Percentiles rank a stretch among this genome's conserved stretches.
Evolutionary conservation across 2,797 vertebrate genomes (phyloP).

Genomic region (Sandelia bainsii): DNA sequence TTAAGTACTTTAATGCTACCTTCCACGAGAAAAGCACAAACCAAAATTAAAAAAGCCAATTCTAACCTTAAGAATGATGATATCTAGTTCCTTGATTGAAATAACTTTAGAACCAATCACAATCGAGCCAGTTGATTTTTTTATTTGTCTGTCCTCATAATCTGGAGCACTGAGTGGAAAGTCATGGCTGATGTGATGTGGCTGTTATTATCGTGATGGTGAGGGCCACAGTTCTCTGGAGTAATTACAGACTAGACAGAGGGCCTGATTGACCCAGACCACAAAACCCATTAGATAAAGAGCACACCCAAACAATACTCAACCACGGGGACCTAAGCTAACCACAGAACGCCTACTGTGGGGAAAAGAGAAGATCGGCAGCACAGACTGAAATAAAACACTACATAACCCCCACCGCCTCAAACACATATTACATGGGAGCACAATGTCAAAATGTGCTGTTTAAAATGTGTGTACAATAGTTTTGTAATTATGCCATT

Average conservation of each 20-base stretch:
- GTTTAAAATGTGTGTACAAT: conserved; percentile 20
- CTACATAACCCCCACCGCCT: neutral
- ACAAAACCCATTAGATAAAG: conserved; percentile 79
- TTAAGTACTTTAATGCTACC: conserved; percentile 52
- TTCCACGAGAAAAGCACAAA: conserved; percentile 50
- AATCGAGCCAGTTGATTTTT: conserved; percentile 34
- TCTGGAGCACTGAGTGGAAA: conserved; percentile 78
- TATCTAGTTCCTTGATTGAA: conserved; percentile 74
- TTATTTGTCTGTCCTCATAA: conserved; percentile 65
- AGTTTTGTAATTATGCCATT: conserved; percentile 8
- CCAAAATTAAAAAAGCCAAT: conserved; percentile 69
- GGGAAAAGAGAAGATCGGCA: conserved; percentile 50
- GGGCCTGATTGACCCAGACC: conserved; percentile 78
- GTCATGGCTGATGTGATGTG: conserved; percentile 79
- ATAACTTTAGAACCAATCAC: conserved; percentile 69
- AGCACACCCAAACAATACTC: conserved; percentile 76
- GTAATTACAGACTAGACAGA: conserved; percentile 78
- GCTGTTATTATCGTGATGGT: conserved; percentile 76
- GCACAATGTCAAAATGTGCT: conserved; percentile 40
- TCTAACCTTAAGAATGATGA: conserved; percentile 57
- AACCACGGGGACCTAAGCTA: conserved; percentile 69
- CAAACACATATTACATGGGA: conserved; percentile 9
- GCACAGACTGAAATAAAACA: conserved; percentile 45
- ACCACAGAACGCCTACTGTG: conserved; percentile 61
- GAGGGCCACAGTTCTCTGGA: conserved; percentile 76